Conservation (phyloP, 2,113 vertebrate genomes). For the Callospermophilus lateralis region DNA sequence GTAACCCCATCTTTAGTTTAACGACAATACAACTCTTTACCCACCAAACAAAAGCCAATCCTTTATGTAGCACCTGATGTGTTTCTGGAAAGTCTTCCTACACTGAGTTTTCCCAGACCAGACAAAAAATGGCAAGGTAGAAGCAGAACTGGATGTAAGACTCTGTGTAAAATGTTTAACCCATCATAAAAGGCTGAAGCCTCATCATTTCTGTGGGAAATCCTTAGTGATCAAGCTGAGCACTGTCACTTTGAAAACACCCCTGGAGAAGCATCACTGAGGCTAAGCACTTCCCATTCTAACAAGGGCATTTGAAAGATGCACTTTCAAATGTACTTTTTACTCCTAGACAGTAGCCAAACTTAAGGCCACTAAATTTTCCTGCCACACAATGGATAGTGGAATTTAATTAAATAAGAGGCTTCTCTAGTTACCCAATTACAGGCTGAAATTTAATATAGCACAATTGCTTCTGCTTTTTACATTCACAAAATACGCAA, state of each 20-base stretch:
- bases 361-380: slow-evolving; percentile 50
- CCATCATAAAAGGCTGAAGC: background rate
- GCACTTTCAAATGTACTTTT: background rate
- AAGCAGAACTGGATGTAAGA: background rate
- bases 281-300: background rate
- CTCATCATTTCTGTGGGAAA: background rate
- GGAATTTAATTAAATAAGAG: slow-evolving; percentile 60
- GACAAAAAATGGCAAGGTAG: background rate
- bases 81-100: background rate
- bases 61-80: background rate
- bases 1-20: background rate
- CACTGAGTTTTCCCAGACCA: background rate
- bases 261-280: background rate
- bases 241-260: background rate
- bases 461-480: slow-evolving; percentile 4
- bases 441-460: slow-evolving; percentile 52
- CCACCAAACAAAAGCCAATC: background rate
- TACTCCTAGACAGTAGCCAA: background rate
- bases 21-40: background rate
- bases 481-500: background rate
- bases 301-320: background rate
- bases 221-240: background rate
- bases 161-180: background rate
- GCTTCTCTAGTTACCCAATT: slow-evolving; percentile 59
- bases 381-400: background rate